Conservation (phyloP, 2,113 vertebrate species). For the Isurus oxyrinchus region DNA sequence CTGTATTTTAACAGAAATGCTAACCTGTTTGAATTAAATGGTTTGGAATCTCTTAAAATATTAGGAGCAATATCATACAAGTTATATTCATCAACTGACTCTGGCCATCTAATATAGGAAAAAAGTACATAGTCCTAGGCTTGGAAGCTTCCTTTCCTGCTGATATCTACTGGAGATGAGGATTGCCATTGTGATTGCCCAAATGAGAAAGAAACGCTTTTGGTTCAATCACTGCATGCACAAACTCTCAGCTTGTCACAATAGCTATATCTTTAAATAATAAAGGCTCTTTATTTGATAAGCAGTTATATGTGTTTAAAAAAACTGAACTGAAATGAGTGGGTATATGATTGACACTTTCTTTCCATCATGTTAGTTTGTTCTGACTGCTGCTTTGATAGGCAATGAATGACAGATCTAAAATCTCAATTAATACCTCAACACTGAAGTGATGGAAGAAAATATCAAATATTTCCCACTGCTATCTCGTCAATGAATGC, state of each 20-base stretch:
- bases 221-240: background rate
- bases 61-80: background rate
- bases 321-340: background rate
- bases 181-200: background rate
- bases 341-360: background rate
- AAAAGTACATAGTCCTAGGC: background rate
- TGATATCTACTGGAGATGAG: too few relatives aligned
- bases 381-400: too few relatives aligned
- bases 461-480: background rate
- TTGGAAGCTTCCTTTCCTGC: background rate
- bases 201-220: background rate
- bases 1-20: background rate
- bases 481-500: background rate
- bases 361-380: background rate
- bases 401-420: background rate
- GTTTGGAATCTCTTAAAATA: background rate
- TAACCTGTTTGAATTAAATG: background rate
- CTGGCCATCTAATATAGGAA: background rate
- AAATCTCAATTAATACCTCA: constrained; percentile 3
- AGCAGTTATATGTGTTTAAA: background rate
- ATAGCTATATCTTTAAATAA: background rate
- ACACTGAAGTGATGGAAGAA: background rate
- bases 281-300: background rate
- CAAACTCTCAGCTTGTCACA: background rate
- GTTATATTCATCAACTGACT: background rate